Evolutionary conservation across 2,113 vertebrate genomes (phyloP).

Genomic region (Cyanoderma ruficeps): DNA sequence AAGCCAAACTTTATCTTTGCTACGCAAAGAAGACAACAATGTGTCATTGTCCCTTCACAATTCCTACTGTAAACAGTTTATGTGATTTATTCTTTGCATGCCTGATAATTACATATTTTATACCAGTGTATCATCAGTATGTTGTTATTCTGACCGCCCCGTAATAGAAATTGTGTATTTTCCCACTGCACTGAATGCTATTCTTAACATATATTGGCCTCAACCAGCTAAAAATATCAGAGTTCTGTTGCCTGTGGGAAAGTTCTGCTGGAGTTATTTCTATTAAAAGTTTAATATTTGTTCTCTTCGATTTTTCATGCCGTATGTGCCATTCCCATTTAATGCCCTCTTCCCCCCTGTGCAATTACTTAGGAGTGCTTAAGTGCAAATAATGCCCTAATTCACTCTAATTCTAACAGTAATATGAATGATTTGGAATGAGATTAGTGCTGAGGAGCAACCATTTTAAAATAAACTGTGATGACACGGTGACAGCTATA

Average conservation of each 20-base stretch:
- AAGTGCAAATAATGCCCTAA: conserved; percentile 55
- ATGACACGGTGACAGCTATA: conserved; percentile 27
- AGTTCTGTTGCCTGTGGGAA: conserved; percentile 74
- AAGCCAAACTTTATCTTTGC: neutral
- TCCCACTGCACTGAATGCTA: conserved; percentile 75
- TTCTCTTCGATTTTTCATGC: conserved; percentile 33
- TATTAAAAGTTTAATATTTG: conserved; percentile 34
- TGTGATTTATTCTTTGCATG: conserved; percentile 61
- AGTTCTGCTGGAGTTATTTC: conserved; percentile 61
- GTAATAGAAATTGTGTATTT: conserved; percentile 67
- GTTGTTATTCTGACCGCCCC: conserved; percentile 56
- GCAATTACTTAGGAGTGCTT: conserved; percentile 49
- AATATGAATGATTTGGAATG: conserved; percentile 53
- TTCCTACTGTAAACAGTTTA: conserved; percentile 68
- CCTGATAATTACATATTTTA: conserved; percentile 62
- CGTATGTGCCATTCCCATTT: neutral
- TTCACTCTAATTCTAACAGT: conserved; percentile 63
- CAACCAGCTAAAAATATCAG: conserved; percentile 77
- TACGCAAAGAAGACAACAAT: conserved; percentile 8
- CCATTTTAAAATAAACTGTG: conserved; percentile 38
- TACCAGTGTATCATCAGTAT: conserved; percentile 54
- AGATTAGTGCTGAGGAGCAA: conserved; percentile 53
- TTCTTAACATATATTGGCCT: conserved; percentile 70
- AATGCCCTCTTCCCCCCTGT: neutral
- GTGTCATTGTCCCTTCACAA: conserved; percentile 38